Conservation (phyloP, 2,797 vertebrate genomes). For the Oreochromis mossambicus region DNA sequence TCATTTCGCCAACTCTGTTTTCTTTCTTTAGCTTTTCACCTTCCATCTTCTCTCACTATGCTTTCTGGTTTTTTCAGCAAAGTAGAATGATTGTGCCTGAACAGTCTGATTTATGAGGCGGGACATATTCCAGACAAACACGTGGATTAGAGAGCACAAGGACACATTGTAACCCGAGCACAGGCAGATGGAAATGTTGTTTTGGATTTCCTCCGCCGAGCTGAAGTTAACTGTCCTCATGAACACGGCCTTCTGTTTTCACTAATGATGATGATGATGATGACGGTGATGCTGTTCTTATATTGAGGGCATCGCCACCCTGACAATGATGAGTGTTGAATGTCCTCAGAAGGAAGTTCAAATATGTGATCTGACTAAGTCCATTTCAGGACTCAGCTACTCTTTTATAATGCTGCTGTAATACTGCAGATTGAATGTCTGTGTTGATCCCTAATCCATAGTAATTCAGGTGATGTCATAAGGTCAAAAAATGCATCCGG, state of each 20-base stretch:
- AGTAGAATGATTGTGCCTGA: slow-evolving; percentile 51
- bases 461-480: not conserved
- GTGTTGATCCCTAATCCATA: not conserved
- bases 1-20: slow-evolving; percentile 22
- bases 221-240: slow-evolving; percentile 21
- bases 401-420: not conserved
- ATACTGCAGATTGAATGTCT: not conserved
- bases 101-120: slow-evolving; percentile 36
- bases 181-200: slow-evolving; percentile 35
- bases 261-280: slow-evolving; percentile 11
- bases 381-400: not conserved
- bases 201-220: slow-evolving; percentile 21
- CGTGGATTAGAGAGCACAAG: slow-evolving; percentile 55
- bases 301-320: not conserved
- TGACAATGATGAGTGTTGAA: not conserved
- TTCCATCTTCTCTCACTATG: not conserved
- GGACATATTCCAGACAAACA: slow-evolving; percentile 57
- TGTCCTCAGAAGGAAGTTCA: slow-evolving; percentile 6
- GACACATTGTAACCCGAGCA: slow-evolving; percentile 44
- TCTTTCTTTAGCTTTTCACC: slow-evolving; percentile 9
- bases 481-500: not conserved
- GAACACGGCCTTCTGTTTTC: not conserved
- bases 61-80: slow-evolving; percentile 10
- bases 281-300: slow-evolving; percentile 12
- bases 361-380: not conserved